Percentiles rank a stretch among this genome's conserved stretches.
phyloP scores from a whole-genome alignment of 2,113 vertebrate species.

The Grammomys surdaster region DNA sequence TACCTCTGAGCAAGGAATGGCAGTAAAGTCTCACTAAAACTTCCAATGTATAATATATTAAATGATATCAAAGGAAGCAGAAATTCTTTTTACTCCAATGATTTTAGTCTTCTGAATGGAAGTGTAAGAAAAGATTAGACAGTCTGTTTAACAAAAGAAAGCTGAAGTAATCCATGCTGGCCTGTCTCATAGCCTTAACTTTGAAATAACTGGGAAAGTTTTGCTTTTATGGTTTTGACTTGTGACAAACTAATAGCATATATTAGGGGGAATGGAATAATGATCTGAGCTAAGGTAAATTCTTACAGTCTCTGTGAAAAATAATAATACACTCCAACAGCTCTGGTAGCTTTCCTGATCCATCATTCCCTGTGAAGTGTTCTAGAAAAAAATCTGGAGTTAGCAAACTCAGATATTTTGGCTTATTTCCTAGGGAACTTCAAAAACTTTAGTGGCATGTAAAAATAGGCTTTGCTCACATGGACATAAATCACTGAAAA shows the following conservation, averaged over 20 bases:
- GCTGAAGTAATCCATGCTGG: background rate
- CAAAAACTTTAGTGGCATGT: background rate
- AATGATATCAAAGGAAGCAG: background rate
- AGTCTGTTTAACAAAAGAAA: constrained; percentile 2
- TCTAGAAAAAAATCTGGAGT: background rate
- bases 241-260: background rate
- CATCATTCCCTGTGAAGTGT: background rate
- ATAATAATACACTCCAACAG: background rate
- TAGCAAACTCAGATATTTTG: background rate
- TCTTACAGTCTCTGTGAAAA: background rate
- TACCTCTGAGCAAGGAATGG: background rate
- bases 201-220: background rate
- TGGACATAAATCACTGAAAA: background rate
- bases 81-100: background rate
- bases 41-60: background rate
- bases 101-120: background rate
- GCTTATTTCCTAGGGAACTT: background rate
- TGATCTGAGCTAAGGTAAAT: background rate
- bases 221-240: background rate
- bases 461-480: background rate
- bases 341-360: background rate
- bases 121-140: background rate
- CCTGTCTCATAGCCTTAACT: background rate
- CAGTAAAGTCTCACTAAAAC: background rate
- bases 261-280: background rate